Conservation (phyloP, 2,797 vertebrate species). For the Sebastes vulpes region DNA sequence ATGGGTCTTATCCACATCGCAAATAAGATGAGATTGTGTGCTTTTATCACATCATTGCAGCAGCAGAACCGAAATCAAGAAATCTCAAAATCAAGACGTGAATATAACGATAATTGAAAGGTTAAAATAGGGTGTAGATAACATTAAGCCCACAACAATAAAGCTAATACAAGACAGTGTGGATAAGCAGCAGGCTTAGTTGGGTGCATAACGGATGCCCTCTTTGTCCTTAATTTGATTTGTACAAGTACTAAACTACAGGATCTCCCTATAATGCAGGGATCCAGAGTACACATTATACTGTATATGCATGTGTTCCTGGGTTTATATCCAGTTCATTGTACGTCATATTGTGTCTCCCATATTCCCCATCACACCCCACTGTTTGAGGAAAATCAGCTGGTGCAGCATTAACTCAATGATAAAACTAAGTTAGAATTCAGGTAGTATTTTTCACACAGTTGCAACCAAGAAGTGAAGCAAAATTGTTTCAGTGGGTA, state of each 20-base stretch:
- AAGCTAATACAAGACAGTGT: background rate
- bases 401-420: background rate
- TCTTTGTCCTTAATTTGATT: background rate
- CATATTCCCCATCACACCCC: background rate
- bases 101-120: background rate
- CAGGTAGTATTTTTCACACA: background rate
- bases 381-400: background rate
- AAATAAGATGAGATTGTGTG: background rate
- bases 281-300: background rate
- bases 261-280: background rate
- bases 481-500: background rate
- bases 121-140: background rate
- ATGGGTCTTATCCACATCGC: background rate
- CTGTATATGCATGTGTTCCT: background rate
- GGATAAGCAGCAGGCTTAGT: background rate
- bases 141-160: background rate
- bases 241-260: background rate
- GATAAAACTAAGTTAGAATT: background rate
- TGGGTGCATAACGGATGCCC: background rate
- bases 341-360: background rate
- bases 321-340: constrained; percentile 1
- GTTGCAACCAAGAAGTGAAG: background rate
- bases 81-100: background rate
- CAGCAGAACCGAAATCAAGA: background rate
- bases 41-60: background rate